A percentile compares a stretch with the other conserved stretches of the same genome.
These are phyloP conservation scores for Sardinella longiceps DNA, from an alignment of 2,797 vertebrate genomes.

Conservation along the genomic window DNA sequence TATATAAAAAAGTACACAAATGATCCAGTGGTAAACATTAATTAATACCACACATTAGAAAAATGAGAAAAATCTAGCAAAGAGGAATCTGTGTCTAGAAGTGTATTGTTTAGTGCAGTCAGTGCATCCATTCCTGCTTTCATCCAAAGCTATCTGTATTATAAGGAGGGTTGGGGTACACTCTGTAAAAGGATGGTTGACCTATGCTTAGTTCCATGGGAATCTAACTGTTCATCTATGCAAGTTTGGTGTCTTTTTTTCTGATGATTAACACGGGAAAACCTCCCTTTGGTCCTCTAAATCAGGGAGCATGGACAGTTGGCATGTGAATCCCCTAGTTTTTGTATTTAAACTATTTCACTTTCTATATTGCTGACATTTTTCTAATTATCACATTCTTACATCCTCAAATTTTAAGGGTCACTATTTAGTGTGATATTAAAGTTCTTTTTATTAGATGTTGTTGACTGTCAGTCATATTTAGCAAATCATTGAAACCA, in stretches of 20 bases:
- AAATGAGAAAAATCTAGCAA: background rate
- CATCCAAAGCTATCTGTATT: background rate
- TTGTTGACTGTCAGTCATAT: background rate
- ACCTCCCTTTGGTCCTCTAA: background rate
- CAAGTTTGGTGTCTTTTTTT: background rate
- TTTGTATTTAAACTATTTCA: background rate
- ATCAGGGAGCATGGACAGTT: background rate
- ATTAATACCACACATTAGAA: too few species aligned
- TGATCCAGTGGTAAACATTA: too few species aligned
- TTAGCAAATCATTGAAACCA: background rate
- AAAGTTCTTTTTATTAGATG: background rate
- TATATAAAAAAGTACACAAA: too few species aligned
- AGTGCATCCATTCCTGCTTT: background rate
- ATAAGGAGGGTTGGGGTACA: background rate
- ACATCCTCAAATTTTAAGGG: background rate
- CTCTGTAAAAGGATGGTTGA: background rate
- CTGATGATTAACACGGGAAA: background rate
- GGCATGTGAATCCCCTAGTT: background rate
- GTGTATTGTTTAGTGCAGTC: background rate
- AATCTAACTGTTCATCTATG: background rate
- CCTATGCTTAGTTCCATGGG: background rate
- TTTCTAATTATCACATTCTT: too few species aligned
- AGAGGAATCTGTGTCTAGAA: background rate
- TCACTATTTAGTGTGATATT: background rate
- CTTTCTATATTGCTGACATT: too few species aligned